phyloP scores from a whole-genome alignment of 2,113 vertebrate genomes.

The Hemibagrus wyckioides region DNA sequence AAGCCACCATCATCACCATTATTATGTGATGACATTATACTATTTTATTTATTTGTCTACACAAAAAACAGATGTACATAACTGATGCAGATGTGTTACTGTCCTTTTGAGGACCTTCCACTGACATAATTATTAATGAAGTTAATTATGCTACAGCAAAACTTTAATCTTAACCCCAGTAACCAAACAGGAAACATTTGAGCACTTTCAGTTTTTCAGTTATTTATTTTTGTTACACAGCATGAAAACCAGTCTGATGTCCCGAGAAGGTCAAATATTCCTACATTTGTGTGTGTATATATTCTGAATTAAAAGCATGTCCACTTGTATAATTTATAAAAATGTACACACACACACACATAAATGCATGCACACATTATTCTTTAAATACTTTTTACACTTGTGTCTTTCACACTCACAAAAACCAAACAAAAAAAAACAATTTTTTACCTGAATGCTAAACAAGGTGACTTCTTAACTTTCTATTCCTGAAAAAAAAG shows the following conservation, averaged over 20 bases:
- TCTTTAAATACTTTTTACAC: neutral
- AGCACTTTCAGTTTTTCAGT: neutral
- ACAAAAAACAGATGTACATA: neutral
- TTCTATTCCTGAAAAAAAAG: slow-evolving; percentile 20
- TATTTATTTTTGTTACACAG: neutral
- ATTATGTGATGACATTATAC: neutral
- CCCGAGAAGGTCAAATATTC: neutral
- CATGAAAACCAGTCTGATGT: neutral
- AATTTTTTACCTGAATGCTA: neutral
- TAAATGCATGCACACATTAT: neutral
- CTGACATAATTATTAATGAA: neutral
- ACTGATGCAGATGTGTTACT: neutral
- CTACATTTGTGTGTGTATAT: neutral
- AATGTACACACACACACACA: neutral
- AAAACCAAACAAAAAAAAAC: neutral
- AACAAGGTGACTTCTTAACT: neutral
- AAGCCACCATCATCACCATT: neutral
- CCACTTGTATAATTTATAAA: neutral
- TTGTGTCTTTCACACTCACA: neutral
- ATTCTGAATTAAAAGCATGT: neutral
- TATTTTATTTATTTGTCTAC: neutral
- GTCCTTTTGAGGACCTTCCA: neutral
- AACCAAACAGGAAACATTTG: neutral
- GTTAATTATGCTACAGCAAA: neutral
- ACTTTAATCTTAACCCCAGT: neutral